Percentiles rank a stretch among this genome's conserved stretches.
Conservation (phyloP, 2,888 invertebrate species). For the Melanargia galathea region DNA sequence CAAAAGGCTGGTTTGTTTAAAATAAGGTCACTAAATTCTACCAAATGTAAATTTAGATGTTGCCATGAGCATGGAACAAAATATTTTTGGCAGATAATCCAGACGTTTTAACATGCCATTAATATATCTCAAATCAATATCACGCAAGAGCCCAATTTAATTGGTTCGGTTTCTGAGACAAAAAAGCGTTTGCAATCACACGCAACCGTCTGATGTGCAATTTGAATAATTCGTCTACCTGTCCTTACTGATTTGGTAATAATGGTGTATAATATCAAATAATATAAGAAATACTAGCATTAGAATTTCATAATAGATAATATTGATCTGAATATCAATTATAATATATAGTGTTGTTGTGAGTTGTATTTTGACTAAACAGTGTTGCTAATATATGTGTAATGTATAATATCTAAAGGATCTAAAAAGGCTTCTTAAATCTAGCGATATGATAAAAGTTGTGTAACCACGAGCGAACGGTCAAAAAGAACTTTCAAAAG, state of each 20-base stretch:
- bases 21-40: neutral
- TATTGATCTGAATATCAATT: neutral
- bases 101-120: conserved; percentile 38
- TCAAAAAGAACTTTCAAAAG: conserved; percentile 73
- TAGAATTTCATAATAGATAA: neutral
- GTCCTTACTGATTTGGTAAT: conserved; percentile 60
- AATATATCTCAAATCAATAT: conserved; percentile 57
- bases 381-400: neutral
- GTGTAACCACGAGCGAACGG: conserved; percentile 56
- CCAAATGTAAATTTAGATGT: neutral
- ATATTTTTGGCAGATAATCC: conserved; percentile 43
- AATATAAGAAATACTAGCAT: conserved; percentile 6
- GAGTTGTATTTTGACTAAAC: neutral
- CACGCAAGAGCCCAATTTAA: conserved; percentile 70
- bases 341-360: too few species aligned
- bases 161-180: conserved; percentile 67
- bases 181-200: conserved; percentile 73
- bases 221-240: conserved; percentile 74
- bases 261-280: conserved; percentile 50
- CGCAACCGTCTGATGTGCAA: conserved; percentile 61
- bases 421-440: neutral
- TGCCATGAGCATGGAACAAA: conserved; percentile 31
- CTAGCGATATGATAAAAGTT: conserved; percentile 43
- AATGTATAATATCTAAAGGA: neutral
- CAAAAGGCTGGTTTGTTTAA: neutral